Evolutionary conservation across 2,113 vertebrate species (phyloP).

Genomic region (Emydocephalus ijimae): DNA sequence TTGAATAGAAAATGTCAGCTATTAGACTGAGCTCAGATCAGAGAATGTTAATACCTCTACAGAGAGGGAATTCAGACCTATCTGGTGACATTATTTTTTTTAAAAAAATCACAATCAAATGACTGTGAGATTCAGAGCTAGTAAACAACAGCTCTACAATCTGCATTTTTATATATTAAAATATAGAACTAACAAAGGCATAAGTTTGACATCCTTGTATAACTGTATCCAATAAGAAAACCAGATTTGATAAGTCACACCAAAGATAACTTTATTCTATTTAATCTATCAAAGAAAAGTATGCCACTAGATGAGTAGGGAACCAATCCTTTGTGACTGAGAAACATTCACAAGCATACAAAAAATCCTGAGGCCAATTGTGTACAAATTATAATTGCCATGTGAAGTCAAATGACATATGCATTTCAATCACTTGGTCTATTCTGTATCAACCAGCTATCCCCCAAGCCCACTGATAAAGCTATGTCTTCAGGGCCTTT

Average conservation of each 20-base stretch:
- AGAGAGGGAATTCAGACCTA: constrained; percentile 27
- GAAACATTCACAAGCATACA: neutral
- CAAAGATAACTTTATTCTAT: neutral
- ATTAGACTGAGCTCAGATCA: constrained; percentile 36
- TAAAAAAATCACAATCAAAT: neutral
- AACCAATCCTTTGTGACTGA: neutral
- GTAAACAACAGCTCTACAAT: constrained; percentile 4
- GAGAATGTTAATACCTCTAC: neutral
- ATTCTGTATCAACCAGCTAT: neutral
- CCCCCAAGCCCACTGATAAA: neutral
- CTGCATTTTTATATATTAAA: constrained; percentile 10
- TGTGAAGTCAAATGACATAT: neutral
- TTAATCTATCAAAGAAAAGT: neutral
- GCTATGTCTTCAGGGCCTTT: neutral
- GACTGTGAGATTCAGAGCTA: neutral
- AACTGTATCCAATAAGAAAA: neutral
- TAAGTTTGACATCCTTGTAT: neutral
- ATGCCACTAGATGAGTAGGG: neutral
- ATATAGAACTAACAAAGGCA: neutral
- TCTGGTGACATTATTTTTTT: neutral
- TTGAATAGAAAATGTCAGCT: constrained; percentile 38
- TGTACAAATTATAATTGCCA: neutral
- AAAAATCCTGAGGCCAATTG: too few species aligned
- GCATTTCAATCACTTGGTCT: neutral
- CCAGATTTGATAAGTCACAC: neutral